These are phyloP conservation scores for Leptopilina boulardi DNA, from an alignment of 1,140 invertebrate genomes.

Conservation along the genomic window DNA sequence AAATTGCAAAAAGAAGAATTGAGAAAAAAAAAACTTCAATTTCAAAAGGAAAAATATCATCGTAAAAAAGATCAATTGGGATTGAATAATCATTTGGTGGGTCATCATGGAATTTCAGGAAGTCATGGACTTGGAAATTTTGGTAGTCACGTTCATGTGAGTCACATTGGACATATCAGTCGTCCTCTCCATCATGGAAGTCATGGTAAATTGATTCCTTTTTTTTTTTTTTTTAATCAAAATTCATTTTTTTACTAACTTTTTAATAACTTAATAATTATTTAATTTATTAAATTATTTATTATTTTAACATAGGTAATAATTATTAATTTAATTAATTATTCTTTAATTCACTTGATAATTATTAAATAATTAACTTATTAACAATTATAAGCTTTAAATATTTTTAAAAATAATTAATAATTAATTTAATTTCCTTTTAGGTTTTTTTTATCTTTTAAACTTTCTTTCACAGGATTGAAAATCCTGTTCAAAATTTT, in stretches of 20 bases:
- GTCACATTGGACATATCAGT: constrained; percentile 39
- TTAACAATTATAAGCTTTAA: not conserved
- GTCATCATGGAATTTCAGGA: constrained; percentile 47
- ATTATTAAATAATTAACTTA: constrained; percentile 1
- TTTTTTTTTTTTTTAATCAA: not conserved
- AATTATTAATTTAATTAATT: not conserved
- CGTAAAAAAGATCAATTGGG: constrained; percentile 53
- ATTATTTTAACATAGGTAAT: not conserved
- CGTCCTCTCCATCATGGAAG: constrained; percentile 40
- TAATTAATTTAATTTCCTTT: too few species aligned
- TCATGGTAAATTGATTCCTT: constrained; percentile 6
- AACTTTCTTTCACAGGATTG: too few species aligned
- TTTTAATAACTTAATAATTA: not conserved
- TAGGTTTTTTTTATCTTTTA: too few species aligned
- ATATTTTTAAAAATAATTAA: not conserved
- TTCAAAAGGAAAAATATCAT: constrained; percentile 45
- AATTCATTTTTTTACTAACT: not conserved
- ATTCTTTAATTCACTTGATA: not conserved
- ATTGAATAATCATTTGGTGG: constrained; percentile 55
- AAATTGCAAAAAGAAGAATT: constrained; percentile 53
- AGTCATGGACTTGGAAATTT: constrained; percentile 8
- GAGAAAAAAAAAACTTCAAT: constrained; percentile 53
- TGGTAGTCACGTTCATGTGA: constrained; percentile 34
- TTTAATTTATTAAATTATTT: not conserved
- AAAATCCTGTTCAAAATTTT: too few species aligned